These are phyloP conservation scores for Ariopsis seemanni DNA, from an alignment of 2,113 vertebrate genomes.

Conservation along the genomic window DNA sequence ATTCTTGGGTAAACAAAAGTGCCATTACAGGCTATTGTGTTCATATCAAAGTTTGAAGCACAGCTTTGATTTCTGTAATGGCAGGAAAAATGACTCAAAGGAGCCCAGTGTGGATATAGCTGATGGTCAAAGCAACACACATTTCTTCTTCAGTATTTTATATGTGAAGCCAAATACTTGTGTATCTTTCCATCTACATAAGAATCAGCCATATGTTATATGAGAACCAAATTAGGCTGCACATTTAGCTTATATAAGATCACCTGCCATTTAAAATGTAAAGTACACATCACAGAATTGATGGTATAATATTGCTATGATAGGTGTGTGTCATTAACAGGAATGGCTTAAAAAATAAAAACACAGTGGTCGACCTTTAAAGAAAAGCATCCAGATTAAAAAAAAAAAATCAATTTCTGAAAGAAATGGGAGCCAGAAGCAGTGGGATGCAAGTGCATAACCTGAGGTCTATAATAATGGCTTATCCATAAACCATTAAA, in stretches of 20 bases:
- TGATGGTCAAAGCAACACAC: conserved; percentile 1
- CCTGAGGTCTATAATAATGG: not conserved
- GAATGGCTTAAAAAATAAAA: not conserved
- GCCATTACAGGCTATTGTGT: conserved; percentile 35
- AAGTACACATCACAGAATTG: not conserved
- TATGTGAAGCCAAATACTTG: not conserved
- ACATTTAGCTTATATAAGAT: not conserved
- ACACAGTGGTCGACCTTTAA: not conserved
- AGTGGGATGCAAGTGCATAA: not conserved
- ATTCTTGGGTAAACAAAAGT: conserved; percentile 29
- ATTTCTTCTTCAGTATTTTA: not conserved
- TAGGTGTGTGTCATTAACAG: not conserved
- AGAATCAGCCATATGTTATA: not conserved
- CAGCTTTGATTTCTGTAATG: conserved; percentile 41
- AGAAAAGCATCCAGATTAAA: not conserved
- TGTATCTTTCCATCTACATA: not conserved
- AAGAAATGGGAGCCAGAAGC: not conserved
- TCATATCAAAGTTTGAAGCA: conserved; percentile 35
- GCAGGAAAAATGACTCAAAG: conserved; percentile 25
- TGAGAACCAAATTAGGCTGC: not conserved
- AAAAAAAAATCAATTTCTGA: not conserved
- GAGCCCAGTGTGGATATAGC: not conserved
- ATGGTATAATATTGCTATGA: not conserved
- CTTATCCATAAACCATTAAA: not conserved
- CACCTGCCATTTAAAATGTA: not conserved